These are phyloP conservation scores for Dione juno DNA, from an alignment of 2,888 invertebrate genomes.

Conservation along the genomic window DNA sequence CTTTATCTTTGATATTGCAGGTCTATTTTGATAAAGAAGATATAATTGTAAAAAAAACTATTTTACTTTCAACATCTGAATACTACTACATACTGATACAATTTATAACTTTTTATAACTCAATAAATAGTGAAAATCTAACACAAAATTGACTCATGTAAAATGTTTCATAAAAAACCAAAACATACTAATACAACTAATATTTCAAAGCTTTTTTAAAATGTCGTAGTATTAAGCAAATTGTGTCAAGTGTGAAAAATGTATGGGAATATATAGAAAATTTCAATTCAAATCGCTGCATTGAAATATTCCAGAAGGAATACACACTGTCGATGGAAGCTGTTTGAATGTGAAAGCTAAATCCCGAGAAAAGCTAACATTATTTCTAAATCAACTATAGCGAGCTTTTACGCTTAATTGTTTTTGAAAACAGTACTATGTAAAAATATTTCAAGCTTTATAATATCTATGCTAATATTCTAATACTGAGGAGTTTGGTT, in stretches of 20 bases:
- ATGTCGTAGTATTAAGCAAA: background rate
- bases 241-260: constrained; percentile 6
- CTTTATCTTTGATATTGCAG: no score
- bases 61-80: no score
- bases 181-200: background rate
- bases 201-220: constrained; percentile 8
- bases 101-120: no score
- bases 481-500: no score
- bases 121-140: no score
- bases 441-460: no score
- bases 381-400: background rate
- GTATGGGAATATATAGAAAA: background rate
- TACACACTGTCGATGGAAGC: background rate
- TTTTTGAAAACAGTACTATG: background rate
- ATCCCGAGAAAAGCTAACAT: constrained; percentile 7
- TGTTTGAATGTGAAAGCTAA: background rate
- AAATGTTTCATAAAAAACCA: background rate
- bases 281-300: background rate
- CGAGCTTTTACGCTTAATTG: background rate
- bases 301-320: constrained; percentile 11
- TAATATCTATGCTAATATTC: no score
- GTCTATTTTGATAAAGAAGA: no score
- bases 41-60: no score
- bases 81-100: no score
- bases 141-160: no score